Conservation (phyloP, 2,797 vertebrate genomes). For the Ctenosaura bakeri region DNA sequence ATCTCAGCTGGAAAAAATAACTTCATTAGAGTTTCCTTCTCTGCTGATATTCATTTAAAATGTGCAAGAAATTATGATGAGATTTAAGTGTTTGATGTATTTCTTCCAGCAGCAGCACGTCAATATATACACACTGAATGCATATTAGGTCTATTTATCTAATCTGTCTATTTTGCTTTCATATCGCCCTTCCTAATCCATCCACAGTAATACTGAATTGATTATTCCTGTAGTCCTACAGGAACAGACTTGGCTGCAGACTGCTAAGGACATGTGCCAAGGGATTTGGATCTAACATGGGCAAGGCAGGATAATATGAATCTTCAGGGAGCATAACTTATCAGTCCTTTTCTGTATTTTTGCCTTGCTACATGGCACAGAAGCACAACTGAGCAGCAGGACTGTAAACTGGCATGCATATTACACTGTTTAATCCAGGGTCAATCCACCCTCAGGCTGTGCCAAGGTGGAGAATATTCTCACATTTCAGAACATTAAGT, state of each 20-base stretch:
- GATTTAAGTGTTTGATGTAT: slow-evolving; percentile 48
- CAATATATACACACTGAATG: slow-evolving; percentile 30
- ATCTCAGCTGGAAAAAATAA: slow-evolving; percentile 53
- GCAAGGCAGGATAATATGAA: neutral
- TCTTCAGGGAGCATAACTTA: neutral
- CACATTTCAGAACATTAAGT: neutral
- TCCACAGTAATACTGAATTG: neutral
- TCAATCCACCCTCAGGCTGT: neutral
- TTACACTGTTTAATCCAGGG: neutral
- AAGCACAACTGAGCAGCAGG: neutral
- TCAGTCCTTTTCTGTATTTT: neutral
- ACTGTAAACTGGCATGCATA: neutral
- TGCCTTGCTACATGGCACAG: neutral
- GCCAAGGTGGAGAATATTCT: neutral
- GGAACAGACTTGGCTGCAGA: slow-evolving; percentile 32
- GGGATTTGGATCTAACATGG: neutral
- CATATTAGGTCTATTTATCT: slow-evolving; percentile 10
- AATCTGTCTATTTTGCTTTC: neutral
- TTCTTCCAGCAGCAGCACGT: slow-evolving; percentile 39
- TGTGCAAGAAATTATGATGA: slow-evolving; percentile 49
- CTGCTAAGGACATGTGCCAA: slow-evolving; percentile 42
- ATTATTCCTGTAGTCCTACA: slow-evolving; percentile 44
- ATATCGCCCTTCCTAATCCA: neutral
- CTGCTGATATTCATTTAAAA: slow-evolving; percentile 43
- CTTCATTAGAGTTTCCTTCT: slow-evolving; percentile 36